Conservation (phyloP, 2,113 vertebrate genomes). For the Nannobrachium achirus region DNA sequence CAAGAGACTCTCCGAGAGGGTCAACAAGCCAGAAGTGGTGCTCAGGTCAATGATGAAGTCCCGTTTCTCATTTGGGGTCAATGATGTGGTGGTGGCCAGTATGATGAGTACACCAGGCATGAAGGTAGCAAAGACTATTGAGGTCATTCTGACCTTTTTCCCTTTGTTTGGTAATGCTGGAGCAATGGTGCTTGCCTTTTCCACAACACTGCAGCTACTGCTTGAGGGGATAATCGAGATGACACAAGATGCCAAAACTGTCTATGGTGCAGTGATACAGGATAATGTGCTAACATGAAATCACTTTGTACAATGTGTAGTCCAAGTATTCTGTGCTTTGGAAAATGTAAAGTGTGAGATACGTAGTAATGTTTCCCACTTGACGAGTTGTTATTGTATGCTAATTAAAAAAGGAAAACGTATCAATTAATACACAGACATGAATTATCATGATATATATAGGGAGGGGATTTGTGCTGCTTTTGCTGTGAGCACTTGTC, state of each 20-base stretch:
- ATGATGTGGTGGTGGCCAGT: not conserved
- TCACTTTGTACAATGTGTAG: too few species aligned
- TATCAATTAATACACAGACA: too few species aligned
- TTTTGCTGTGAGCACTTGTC: too few species aligned
- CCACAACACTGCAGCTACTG: conserved; percentile 19
- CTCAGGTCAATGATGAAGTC: conserved; percentile 63
- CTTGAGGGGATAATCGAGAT: conserved; percentile 37
- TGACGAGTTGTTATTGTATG: too few species aligned
- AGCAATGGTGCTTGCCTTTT: conserved; percentile 27
- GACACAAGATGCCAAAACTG: conserved; percentile 12
- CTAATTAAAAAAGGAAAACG: too few species aligned
- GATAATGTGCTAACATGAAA: too few species aligned
- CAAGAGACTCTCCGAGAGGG: conserved; percentile 63
- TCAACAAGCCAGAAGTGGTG: conserved; percentile 67
- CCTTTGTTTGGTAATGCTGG: conserved; percentile 2
- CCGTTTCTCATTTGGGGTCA: conserved; percentile 24
- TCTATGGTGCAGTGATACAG: too few species aligned
- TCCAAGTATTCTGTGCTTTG: too few species aligned
- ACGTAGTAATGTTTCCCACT: too few species aligned
- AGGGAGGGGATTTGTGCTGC: too few species aligned
- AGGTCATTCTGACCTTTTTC: conserved; percentile 21
- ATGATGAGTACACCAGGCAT: conserved; percentile 1
- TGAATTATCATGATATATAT: too few species aligned
- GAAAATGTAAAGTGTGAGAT: too few species aligned
- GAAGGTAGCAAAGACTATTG: not conserved